A percentile compares a stretch with the other conserved stretches of the same genome.
phyloP scores from a whole-genome alignment of 2,113 vertebrate species.

The Spermophilus dauricus region DNA sequence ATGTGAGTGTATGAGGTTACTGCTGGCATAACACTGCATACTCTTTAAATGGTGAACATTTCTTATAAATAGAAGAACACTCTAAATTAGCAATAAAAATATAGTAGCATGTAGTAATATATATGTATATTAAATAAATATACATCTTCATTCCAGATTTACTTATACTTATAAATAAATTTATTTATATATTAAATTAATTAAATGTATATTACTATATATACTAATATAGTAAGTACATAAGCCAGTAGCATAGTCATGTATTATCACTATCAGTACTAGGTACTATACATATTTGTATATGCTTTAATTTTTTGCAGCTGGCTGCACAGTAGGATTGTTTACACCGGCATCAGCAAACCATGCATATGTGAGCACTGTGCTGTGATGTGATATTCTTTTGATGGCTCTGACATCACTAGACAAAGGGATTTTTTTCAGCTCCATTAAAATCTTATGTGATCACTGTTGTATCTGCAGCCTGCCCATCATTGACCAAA shows the following conservation, averaged over 20 bases:
- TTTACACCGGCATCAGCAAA: neutral
- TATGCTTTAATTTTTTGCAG: neutral
- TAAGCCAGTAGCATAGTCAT: neutral
- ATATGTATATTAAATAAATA: too few species aligned
- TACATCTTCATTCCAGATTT: too few species aligned
- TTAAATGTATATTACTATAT: too few species aligned
- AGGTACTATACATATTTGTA: neutral
- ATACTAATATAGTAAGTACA: neutral
- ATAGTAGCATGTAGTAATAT: too few species aligned
- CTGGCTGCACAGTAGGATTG: neutral
- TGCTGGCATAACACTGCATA: fast-evolving
- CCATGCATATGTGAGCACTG: too few species aligned
- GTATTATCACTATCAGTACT: neutral
- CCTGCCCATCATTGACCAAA: neutral
- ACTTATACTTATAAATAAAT: too few species aligned
- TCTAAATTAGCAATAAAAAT: neutral
- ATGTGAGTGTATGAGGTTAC: neutral
- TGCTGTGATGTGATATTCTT: neutral
- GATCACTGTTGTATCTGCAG: too few species aligned
- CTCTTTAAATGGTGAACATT: too few species aligned
- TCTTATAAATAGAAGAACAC: neutral
- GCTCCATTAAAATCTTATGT: neutral
- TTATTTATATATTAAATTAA: too few species aligned
- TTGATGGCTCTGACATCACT: neutral
- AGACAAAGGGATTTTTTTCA: neutral